Evolutionary conservation across 2,113 vertebrate genomes (phyloP).

Genomic region (Speoplatyrhinus poulsoni): DNA sequence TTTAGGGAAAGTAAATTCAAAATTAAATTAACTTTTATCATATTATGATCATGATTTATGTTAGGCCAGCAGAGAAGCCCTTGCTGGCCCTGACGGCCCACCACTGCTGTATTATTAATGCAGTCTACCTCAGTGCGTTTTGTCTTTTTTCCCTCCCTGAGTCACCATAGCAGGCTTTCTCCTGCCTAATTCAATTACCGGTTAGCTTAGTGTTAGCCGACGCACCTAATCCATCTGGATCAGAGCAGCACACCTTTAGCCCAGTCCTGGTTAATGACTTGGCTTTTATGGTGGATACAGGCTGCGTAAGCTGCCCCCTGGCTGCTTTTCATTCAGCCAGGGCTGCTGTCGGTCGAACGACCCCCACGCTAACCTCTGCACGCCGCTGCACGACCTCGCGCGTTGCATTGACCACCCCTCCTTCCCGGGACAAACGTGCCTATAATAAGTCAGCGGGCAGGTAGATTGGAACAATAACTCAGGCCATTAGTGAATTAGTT

Average conservation of each 20-base stretch:
- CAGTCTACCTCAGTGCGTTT: constrained; percentile 15
- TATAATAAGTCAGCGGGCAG: constrained; percentile 74
- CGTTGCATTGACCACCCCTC: constrained; percentile 59
- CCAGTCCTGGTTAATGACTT: constrained; percentile 71
- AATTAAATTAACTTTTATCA: too few relatives aligned
- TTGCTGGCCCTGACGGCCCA: too few relatives aligned
- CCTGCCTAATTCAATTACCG: constrained; percentile 54
- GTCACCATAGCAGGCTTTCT: neutral
- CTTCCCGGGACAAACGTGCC: constrained; percentile 54
- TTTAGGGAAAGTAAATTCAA: too few relatives aligned
- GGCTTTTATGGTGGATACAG: constrained; percentile 60
- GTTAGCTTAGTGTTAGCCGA: constrained; percentile 9
- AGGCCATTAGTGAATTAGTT: constrained; percentile 82
- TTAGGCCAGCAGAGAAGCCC: too few relatives aligned
- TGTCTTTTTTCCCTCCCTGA: neutral
- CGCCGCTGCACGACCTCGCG: constrained; percentile 27
- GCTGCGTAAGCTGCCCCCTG: constrained; percentile 50
- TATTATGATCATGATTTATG: too few relatives aligned
- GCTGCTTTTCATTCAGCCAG: constrained; percentile 38
- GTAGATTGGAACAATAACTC: constrained; percentile 79
- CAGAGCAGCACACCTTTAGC: constrained; percentile 24
- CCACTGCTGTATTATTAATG: constrained; percentile 5
- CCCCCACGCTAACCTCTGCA: constrained; percentile 31
- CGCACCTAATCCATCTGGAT: constrained; percentile 50
- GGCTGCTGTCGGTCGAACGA: constrained; percentile 38